phyloP scores from a whole-genome alignment of 2,888 invertebrate species.

The Lochmaea crataegi region DNA sequence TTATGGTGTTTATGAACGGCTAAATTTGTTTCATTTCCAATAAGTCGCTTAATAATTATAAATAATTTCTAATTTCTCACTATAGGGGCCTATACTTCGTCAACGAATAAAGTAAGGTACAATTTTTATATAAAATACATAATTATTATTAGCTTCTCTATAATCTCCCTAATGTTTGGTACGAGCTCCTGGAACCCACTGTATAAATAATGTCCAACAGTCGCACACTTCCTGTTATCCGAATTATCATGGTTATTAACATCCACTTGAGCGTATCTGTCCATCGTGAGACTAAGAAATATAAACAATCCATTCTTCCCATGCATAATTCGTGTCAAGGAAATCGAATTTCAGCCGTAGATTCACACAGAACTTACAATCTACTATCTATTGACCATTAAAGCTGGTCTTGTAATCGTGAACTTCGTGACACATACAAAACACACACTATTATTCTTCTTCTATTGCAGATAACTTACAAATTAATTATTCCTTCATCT shows the following conservation, averaged over 20 bases:
- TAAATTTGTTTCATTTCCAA: too few species aligned
- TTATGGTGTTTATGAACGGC: too few species aligned
- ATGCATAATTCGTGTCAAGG: constrained; percentile 42
- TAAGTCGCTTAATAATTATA: too few species aligned
- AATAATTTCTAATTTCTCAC: too few species aligned
- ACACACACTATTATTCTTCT: constrained; percentile 10
- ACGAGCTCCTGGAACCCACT: too few species aligned
- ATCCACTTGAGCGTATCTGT: constrained; percentile 11
- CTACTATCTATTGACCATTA: constrained; percentile 38
- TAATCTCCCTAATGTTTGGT: too few species aligned
- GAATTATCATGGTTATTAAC: not conserved
- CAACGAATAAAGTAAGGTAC: too few species aligned
- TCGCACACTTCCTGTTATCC: not conserved
- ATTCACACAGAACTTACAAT: constrained; percentile 44
- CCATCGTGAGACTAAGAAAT: constrained; percentile 14
- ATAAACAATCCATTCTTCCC: constrained; percentile 33
- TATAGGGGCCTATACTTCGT: too few species aligned
- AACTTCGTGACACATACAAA: constrained; percentile 39
- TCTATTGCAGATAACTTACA: not conserved
- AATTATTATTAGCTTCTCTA: too few species aligned
- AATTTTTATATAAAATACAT: too few species aligned
- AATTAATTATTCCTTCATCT: not conserved
- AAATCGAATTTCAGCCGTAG: constrained; percentile 31
- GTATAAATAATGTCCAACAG: not conserved
- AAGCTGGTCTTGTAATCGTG: constrained; percentile 33